Evolutionary conservation across 1,140 invertebrate genomes (phyloP), one percentile per base, ranked within the genome.

Genomic region (Dendrolimus punctatus): DNA sequence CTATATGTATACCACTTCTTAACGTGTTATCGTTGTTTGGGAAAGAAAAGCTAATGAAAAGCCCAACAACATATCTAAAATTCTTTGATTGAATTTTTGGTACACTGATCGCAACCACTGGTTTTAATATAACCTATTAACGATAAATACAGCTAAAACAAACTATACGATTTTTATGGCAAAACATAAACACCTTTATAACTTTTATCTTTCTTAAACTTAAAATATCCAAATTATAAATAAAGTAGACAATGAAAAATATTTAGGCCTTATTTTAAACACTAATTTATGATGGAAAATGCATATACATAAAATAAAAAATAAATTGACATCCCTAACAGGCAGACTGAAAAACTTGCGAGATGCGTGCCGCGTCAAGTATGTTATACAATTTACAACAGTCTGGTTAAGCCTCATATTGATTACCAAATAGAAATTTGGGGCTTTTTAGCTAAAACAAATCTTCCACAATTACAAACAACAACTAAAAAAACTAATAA

Each of bases 101-200:
- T 23, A 3, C 23, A 23, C 23, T 23, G 23, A 23, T 23, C 23
- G 23, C 1, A 1, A 23, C 23, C 23, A 52, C 46, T 65, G 62
- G 66, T 65, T 67, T 44, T 40, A 54, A 42, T 49, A 40, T 6
- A 67, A 69, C 52, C 43, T 72, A 39, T 39, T 72, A 39, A 72
- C 60, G 8, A 60, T 66, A 7, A 68, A 66, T 57, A 56, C 42
- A 39, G 8, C n/a, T 6, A 67, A 67, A 64, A 72, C 64, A 39
- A 55, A 50, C 10, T 66, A 62, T 10, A 46, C 64, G 1, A 66
- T 66, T 6, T 68, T 68, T 57, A 42, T 44, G 42, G 44, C 66
- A 66, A 68, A 64, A 68, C n/a, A 72, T 51, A 70, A 68, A 63
- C 61, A 59, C 55, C 55, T 62, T 8, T 5, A 23, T 38, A 46